A percentile compares a stretch with the other conserved stretches of the same genome.
phyloP scores from a whole-genome alignment of 2,888 invertebrate genomes.

The Drosophila hamatofila region DNA sequence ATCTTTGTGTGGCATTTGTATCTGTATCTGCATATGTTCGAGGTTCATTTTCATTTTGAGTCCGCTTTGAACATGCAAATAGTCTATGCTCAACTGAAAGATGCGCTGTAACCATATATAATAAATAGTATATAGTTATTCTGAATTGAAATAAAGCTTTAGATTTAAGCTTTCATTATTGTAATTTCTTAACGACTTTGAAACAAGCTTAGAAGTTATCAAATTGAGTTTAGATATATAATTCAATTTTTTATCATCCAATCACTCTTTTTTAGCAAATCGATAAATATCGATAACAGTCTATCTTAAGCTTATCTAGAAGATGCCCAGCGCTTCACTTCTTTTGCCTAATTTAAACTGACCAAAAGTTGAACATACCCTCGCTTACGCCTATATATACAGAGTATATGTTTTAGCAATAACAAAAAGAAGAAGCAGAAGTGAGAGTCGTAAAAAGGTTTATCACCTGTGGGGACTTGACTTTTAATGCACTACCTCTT shows the following conservation, averaged over 20 bases:
- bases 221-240: background rate
- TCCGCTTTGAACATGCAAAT: slow-evolving; percentile 3
- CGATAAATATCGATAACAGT: slow-evolving; percentile 1
- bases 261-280: background rate
- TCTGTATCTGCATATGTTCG: slow-evolving; percentile 6
- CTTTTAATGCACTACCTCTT: slow-evolving; percentile 65
- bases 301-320: too few relatives aligned
- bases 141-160: background rate
- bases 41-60: background rate
- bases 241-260: too few relatives aligned
- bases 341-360: too few relatives aligned
- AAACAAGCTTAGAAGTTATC: background rate
- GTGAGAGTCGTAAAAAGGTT: slow-evolving; percentile 42
- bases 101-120: background rate
- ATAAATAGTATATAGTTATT: too few relatives aligned
- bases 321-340: background rate
- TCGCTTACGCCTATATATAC: background rate
- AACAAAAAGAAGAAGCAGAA: background rate
- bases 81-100: background rate
- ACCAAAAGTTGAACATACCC: background rate
- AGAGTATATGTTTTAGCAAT: slow-evolving; percentile 3
- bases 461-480: slow-evolving; percentile 53
- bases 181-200: background rate
- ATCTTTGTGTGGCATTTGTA: slow-evolving; percentile 4
- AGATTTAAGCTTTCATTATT: background rate